Evolutionary conservation across 2,113 vertebrate species (phyloP).

Genomic region (Crotalus viridis): DNA sequence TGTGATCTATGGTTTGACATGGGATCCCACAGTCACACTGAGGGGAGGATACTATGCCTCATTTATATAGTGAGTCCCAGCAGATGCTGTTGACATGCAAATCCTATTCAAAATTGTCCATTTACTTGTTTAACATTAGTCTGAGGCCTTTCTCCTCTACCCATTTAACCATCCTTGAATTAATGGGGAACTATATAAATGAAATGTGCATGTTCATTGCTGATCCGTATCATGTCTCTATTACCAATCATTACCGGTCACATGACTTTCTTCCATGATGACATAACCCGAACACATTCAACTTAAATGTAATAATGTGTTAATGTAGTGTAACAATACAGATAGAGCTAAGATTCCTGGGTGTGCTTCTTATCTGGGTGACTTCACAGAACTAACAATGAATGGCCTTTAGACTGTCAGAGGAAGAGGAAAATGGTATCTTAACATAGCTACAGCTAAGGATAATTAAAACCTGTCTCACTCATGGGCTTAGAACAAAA

Average conservation of each 20-base stretch:
- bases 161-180: neutral
- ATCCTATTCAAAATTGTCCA: neutral
- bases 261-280: neutral
- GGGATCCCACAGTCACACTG: neutral
- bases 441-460: too few relatives aligned
- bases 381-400: too few relatives aligned
- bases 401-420: too few relatives aligned
- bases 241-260: neutral
- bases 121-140: neutral
- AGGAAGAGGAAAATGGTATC: too few relatives aligned
- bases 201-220: neutral
- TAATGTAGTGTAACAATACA: too few relatives aligned
- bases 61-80: neutral
- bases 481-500: too few relatives aligned
- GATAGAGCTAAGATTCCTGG: too few relatives aligned
- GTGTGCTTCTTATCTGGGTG: too few relatives aligned
- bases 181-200: neutral
- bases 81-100: neutral
- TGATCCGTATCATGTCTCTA: neutral
- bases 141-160: neutral
- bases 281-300: neutral
- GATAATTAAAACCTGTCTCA: too few relatives aligned
- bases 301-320: neutral
- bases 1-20: neutral
- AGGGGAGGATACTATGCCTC: neutral